Evolutionary conservation across 2,888 invertebrate genomes (phyloP).

Genomic region (Drosophila neutralis): DNA sequence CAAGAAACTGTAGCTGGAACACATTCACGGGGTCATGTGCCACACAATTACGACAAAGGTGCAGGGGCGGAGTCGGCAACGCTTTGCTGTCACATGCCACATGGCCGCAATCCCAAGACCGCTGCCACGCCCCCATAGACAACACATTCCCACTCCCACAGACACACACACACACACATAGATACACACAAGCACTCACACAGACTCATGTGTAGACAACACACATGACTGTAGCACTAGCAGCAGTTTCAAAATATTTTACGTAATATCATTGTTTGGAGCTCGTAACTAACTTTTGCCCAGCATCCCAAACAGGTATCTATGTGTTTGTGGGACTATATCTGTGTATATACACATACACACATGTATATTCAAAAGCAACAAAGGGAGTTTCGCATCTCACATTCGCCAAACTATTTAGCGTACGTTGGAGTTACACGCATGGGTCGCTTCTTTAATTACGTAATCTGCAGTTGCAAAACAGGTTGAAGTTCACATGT

Average conservation of each 20-base stretch:
- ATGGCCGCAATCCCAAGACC: constrained; percentile 75
- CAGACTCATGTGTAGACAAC: constrained; percentile 12
- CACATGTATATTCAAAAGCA: constrained; percentile 23
- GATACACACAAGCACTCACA: neutral
- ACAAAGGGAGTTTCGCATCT: constrained; percentile 58
- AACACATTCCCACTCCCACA: constrained; percentile 27
- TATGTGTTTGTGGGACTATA: neutral
- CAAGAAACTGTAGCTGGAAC: constrained; percentile 19
- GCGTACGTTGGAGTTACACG: constrained; percentile 39
- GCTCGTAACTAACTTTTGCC: constrained; percentile 79
- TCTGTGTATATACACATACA: neutral
- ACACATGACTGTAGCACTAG: constrained; percentile 31
- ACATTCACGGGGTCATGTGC: constrained; percentile 75
- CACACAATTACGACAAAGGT: constrained; percentile 78
- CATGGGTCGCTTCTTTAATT: constrained; percentile 45
- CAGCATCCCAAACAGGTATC: constrained; percentile 53
- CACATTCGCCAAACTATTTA: constrained; percentile 78
- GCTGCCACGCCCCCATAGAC: constrained; percentile 54
- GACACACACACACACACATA: constrained; percentile 2
- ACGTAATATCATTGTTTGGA: constrained; percentile 81
- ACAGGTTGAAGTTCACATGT: neutral
- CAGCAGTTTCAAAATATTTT: constrained; percentile 78
- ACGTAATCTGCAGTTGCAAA: neutral
- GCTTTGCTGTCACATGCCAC: constrained; percentile 80
- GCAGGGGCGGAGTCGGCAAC: constrained; percentile 72